phyloP scores from a whole-genome alignment of 2,888 invertebrate genomes.

The Tenthredo notha region DNA sequence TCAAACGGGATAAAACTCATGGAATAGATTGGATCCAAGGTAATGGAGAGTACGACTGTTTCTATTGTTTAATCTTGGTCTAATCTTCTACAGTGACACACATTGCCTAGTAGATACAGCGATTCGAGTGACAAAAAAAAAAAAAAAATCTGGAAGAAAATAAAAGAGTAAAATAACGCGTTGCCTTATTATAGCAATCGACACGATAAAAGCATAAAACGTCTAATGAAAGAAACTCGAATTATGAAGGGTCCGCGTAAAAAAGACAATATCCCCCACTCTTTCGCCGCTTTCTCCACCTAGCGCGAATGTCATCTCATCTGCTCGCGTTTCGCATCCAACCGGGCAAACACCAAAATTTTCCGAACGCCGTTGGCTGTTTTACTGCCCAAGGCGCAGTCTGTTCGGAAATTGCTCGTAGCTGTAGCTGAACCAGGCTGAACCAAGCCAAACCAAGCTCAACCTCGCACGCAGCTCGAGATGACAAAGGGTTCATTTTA shows the following conservation, averaged over 20 bases:
- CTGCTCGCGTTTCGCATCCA: slow-evolving; percentile 24
- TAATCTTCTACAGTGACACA: background rate
- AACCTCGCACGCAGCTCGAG: slow-evolving; percentile 48
- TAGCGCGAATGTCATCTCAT: slow-evolving; percentile 44
- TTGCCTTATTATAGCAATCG: slow-evolving; percentile 29
- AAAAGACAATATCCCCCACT: slow-evolving; percentile 46
- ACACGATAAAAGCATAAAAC: slow-evolving; percentile 36
- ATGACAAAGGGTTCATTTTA: slow-evolving; percentile 52
- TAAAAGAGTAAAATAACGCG: slow-evolving; percentile 19
- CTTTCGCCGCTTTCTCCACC: background rate
- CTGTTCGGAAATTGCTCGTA: slow-evolving; percentile 55
- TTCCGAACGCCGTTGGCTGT: slow-evolving; percentile 49
- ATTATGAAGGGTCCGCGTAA: slow-evolving; percentile 47
- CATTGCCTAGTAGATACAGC: background rate
- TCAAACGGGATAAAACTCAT: background rate
- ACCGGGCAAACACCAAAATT: slow-evolving; percentile 46
- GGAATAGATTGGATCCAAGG: slow-evolving; percentile 3
- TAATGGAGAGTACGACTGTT: background rate
- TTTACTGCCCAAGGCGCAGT: slow-evolving; percentile 53
- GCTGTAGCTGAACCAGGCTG: slow-evolving; percentile 47
- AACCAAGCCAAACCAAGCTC: slow-evolving; percentile 19
- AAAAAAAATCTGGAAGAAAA: background rate
- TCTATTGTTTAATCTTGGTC: slow-evolving; percentile 3
- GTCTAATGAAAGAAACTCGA: slow-evolving; percentile 44
- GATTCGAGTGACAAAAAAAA: background rate